Percentiles rank a stretch among this genome's conserved stretches.
These are phyloP conservation scores for Equus quagga DNA, from an alignment of 2,113 vertebrate species.

Conservation along the genomic window DNA sequence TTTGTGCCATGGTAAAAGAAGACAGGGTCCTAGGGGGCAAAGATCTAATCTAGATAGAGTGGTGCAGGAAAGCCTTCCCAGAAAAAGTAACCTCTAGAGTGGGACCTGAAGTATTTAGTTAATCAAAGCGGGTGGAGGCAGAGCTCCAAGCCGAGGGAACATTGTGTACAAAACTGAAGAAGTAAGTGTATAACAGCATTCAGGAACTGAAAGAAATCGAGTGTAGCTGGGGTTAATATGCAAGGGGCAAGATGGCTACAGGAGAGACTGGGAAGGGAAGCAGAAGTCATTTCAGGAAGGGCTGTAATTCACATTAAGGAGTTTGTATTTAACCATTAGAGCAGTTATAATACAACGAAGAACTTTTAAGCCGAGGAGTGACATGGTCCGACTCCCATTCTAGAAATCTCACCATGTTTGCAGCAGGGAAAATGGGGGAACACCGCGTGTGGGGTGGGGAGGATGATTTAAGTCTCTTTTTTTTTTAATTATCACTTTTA, in stretches of 20 bases:
- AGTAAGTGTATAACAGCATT: background rate
- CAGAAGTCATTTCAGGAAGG: background rate
- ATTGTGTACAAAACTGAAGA: background rate
- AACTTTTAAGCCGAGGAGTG: background rate
- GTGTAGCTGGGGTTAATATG: background rate
- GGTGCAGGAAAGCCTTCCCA: background rate
- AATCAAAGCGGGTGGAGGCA: background rate
- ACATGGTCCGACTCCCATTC: background rate
- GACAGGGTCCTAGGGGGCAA: background rate
- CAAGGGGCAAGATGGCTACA: background rate
- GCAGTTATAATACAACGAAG: background rate
- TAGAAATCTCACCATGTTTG: conserved; percentile 9
- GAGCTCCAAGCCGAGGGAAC: background rate
- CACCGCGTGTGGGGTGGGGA: background rate
- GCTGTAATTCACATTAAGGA: background rate
- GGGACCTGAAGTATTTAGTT: background rate
- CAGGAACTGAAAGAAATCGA: background rate
- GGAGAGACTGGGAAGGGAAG: background rate
- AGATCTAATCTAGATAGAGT: background rate
- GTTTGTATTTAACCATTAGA: background rate
- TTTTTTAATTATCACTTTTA: too few relatives aligned
- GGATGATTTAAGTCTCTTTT: background rate
- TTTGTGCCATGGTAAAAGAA: background rate
- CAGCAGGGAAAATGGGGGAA: background rate
- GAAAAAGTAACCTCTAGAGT: background rate